phyloP scores from a whole-genome alignment of 2,113 vertebrate genomes.

The Cyrtonyx montezumae region DNA sequence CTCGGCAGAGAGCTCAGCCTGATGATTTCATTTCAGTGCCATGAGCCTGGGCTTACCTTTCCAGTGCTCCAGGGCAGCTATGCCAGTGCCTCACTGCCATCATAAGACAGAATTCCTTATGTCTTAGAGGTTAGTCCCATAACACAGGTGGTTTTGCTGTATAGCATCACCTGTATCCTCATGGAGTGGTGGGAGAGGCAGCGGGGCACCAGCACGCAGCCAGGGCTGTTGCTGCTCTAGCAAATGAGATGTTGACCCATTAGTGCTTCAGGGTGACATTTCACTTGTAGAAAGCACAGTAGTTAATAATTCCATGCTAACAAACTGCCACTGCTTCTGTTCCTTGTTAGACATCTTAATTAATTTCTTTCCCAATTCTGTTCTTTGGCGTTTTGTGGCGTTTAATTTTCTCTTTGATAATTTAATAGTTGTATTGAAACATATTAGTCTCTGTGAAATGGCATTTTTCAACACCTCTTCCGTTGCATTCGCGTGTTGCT shows the following conservation, averaged over 20 bases:
- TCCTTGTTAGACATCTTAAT: background rate
- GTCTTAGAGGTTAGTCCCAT: background rate
- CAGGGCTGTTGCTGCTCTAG: background rate
- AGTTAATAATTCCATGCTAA: constrained; percentile 28
- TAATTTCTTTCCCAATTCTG: constrained; percentile 13
- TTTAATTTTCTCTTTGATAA: constrained; percentile 14
- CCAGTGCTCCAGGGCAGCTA: background rate
- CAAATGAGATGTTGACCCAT: background rate
- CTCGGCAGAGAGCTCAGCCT: background rate
- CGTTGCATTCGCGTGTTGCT: background rate
- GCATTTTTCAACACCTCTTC: constrained; percentile 32
- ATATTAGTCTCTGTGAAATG: background rate
- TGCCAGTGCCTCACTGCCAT: background rate
- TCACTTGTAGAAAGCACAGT: constrained; percentile 1
- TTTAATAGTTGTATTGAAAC: constrained; percentile 21
- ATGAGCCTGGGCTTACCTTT: background rate
- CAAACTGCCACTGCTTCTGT: background rate
- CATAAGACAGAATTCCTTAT: background rate
- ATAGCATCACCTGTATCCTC: background rate
- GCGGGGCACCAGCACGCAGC: background rate
- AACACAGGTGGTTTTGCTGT: background rate
- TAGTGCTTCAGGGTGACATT: constrained; percentile 12
- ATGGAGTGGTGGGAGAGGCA: rapidly evolving
- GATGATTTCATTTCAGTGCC: constrained; percentile 22
- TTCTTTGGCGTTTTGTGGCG: background rate